Conservation (phyloP, 1,140 invertebrate species). For the Neodiprion pinetum region DNA sequence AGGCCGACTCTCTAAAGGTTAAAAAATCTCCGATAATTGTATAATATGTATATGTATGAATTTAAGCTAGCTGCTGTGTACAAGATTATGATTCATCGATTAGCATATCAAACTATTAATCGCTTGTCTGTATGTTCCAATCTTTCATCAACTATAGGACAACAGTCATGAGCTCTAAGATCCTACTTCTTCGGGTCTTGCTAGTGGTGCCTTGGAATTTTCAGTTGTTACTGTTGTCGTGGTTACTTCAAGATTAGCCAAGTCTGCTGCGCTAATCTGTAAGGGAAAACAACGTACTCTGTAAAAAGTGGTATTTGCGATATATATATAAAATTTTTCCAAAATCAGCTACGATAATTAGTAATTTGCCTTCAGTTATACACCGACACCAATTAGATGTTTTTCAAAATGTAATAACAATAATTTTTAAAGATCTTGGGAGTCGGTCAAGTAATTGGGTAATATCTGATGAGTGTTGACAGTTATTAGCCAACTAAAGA, state of each 20-base stretch:
- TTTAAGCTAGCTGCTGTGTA: conserved; percentile 44
- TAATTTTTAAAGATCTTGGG: too few relatives aligned
- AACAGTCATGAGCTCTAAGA: conserved; percentile 42
- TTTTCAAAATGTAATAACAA: too few relatives aligned
- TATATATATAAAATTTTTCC: not conserved
- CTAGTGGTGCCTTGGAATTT: conserved; percentile 57
- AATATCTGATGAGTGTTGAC: too few relatives aligned
- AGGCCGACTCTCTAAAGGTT: conserved; percentile 5
- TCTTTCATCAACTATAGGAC: conserved; percentile 8
- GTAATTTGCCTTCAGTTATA: too few relatives aligned
- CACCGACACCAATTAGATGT: too few relatives aligned
- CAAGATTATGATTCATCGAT: conserved; percentile 30
- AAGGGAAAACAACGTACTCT: conserved; percentile 20
- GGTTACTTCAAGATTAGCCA: conserved; percentile 56
- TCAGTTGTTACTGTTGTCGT: conserved; percentile 60
- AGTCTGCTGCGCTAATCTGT: conserved; percentile 59
- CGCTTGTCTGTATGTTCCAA: not conserved
- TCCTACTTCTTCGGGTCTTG: conserved; percentile 57
- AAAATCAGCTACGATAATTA: not conserved
- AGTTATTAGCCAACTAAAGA: too few relatives aligned
- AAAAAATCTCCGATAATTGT: conserved; percentile 40
- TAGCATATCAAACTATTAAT: conserved; percentile 25
- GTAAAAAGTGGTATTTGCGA: too few relatives aligned
- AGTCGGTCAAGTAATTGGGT: too few relatives aligned
- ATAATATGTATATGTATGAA: conserved; percentile 32